phyloP scores from a whole-genome alignment of 2,888 invertebrate genomes.

The Keiferia lycopersicella region DNA sequence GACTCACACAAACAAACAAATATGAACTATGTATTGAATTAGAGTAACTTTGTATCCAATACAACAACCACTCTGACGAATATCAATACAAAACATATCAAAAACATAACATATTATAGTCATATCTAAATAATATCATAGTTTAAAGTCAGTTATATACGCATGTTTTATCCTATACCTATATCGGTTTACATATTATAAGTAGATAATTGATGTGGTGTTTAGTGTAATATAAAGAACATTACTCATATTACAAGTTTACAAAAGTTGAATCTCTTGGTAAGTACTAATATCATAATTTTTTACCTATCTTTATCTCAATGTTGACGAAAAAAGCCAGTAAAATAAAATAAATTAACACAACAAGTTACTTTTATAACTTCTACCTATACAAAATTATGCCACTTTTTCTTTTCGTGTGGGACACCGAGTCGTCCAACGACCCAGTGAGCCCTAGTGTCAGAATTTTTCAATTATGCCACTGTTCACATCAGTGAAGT shows the following conservation, averaged over 20 bases:
- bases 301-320: not conserved
- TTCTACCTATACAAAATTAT: too few relatives aligned
- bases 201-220: conserved; percentile 6
- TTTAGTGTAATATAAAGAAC: conserved; percentile 4
- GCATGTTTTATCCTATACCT: not conserved
- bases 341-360: too few relatives aligned
- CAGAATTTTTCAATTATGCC: too few relatives aligned
- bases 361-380: too few relatives aligned
- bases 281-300: not conserved
- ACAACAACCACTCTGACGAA: conserved; percentile 77
- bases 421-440: too few relatives aligned
- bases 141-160: conserved; percentile 10
- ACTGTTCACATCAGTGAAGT: too few relatives aligned
- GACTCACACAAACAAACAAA: conserved; percentile 41
- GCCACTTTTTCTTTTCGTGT: too few relatives aligned
- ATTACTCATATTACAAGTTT: not conserved
- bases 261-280: not conserved
- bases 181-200: not conserved
- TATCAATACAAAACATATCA: conserved; percentile 80
- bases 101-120: conserved; percentile 49
- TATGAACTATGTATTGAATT: conserved; percentile 60
- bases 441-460: too few relatives aligned
- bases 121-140: conserved; percentile 50
- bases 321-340: not conserved
- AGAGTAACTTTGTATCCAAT: conserved; percentile 67